Evolutionary conservation across 2,797 vertebrate genomes (phyloP), one percentile per base, ranked within the genome.

Genomic region (Perdix hodgsoniae): DNA sequence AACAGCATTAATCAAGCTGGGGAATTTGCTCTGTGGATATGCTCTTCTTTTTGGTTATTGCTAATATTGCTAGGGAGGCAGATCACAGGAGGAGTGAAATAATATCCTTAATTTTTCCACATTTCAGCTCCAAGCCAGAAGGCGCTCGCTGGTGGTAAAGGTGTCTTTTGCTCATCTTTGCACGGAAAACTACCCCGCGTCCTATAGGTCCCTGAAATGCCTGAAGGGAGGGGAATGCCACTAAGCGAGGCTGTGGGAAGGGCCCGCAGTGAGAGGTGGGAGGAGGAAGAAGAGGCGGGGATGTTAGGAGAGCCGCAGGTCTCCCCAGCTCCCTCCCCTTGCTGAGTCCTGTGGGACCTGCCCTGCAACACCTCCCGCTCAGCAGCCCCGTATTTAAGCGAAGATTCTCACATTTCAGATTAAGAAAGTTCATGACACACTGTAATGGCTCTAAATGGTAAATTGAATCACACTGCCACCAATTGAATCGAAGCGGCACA

Each of bases 391-490:
- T 79, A 57, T 77, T 94, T 93, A 90, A 67, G 71, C 77, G 80
- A 76, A 86, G 89, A 96, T 95, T 94, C 96, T 95, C 91, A 22
- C 87, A 9, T 95, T 95, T 96, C 94, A 88, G 78, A 66, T 57
- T 88, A 92, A 85, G 94, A 87, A 91, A 90, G 90, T 95, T 96
- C 94, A 66, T 83, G 94, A 96, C 96, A 94, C 74, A 13, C 31
- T 0, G 88, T 94, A 96, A 95, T 96, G 94, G 94, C 94, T 95
- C 83, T 93, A 95, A 96, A 95, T 85, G 78, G 78, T 86, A 95
- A 96, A 96, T 95, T 93, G 94, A 95, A 96, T 96, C 92, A 94
- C 77, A 29, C 71, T 39, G 83, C 69, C 87, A 95, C 76, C 95
- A 91, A 94, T 37, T 77, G 89, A 95, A 96, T 91, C 88, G 91